Percentiles rank a stretch among this genome's conserved stretches.
These are phyloP conservation scores for Brachypterus glaber DNA, from an alignment of 2,888 invertebrate species.

Conservation along the genomic window DNA sequence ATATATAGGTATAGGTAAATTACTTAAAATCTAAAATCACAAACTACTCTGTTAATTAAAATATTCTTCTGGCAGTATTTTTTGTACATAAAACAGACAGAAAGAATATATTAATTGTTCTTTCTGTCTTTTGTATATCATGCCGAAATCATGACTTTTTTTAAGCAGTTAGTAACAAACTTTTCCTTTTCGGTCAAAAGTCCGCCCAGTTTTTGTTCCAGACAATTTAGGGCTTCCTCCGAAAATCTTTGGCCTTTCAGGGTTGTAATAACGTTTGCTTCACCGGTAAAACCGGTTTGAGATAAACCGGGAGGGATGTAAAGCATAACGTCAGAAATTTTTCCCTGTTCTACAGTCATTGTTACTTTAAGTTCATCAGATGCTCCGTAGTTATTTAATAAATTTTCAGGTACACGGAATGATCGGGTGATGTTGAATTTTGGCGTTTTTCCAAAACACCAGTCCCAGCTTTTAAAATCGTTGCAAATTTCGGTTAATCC, in stretches of 20 bases:
- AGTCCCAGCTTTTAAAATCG: constrained; percentile 72
- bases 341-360: constrained; percentile 55
- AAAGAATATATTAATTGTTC: constrained; percentile 11
- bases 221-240: constrained; percentile 50
- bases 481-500: constrained; percentile 62
- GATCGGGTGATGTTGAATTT: constrained; percentile 64
- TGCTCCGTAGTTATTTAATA: constrained; percentile 40
- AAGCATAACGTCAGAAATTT: constrained; percentile 55
- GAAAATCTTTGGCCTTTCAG: constrained; percentile 58
- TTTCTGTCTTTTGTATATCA: constrained; percentile 26
- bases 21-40: constrained; percentile 12
- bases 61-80: constrained; percentile 8
- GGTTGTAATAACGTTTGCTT: constrained; percentile 53
- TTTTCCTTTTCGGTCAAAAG: constrained; percentile 42
- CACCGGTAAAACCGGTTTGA: constrained; percentile 51
- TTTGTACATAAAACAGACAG: constrained; percentile 9
- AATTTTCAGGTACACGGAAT: constrained; percentile 50
- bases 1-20: no score
- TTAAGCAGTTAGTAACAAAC: constrained; percentile 54
- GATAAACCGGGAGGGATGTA: constrained; percentile 53
- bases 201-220: constrained; percentile 41
- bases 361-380: constrained; percentile 50
- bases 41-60: constrained; percentile 6
- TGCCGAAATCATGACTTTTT: constrained; percentile 51
- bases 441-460: constrained; percentile 83